phyloP scores from a whole-genome alignment of 2,888 invertebrate genomes.

The Branchipolynoe longqiensis region DNA sequence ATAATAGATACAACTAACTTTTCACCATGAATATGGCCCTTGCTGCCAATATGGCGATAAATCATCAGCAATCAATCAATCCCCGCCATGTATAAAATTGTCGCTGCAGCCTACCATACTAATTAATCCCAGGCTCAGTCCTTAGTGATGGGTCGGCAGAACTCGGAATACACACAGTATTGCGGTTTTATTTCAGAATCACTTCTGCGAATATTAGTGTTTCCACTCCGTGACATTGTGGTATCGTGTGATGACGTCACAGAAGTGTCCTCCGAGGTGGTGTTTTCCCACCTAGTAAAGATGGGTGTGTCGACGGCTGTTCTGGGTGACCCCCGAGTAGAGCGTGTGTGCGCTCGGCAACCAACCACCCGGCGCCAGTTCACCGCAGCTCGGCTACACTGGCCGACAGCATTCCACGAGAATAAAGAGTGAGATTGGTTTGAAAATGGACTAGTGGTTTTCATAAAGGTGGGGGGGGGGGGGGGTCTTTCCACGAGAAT shows the following conservation, averaged over 20 bases:
- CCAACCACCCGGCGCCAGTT: conserved; percentile 78
- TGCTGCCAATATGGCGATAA: no score
- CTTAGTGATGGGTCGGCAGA: no score
- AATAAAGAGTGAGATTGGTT: conserved; percentile 78
- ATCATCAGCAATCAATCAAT: no score
- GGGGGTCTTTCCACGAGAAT: conserved; percentile 81
- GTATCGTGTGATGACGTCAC: neutral
- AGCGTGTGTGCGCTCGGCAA: conserved; percentile 72
- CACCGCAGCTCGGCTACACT: conserved; percentile 72
- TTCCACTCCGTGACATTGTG: neutral
- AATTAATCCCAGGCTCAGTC: no score
- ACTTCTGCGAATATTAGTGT: neutral
- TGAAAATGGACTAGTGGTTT: no score
- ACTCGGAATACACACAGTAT: no score
- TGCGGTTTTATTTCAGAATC: neutral
- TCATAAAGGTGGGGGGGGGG: no score
- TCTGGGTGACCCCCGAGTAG: conserved; percentile 71
- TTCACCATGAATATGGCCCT: no score
- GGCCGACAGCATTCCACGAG: conserved; percentile 81
- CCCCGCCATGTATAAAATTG: no score
- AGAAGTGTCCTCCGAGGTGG: neutral
- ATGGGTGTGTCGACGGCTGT: conserved; percentile 4
- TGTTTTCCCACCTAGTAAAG: neutral
- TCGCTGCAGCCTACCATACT: no score
- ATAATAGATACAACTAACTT: no score